Percentiles rank a stretch among this genome's conserved stretches.
Evolutionary conservation across 2,888 invertebrate species (phyloP).

Genomic region (Dasypolia templi): DNA sequence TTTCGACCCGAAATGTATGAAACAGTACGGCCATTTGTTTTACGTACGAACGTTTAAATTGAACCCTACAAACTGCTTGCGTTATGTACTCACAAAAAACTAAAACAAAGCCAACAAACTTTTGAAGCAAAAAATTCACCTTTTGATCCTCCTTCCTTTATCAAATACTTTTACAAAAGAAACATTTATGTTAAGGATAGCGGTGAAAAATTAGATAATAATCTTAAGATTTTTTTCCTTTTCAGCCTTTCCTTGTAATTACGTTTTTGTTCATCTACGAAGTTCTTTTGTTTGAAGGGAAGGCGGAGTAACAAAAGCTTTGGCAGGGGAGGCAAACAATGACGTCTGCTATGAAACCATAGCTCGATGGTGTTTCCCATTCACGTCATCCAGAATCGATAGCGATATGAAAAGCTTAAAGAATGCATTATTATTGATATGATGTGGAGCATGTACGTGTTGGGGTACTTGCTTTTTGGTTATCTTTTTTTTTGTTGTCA

Average conservation of each 20-base stretch:
- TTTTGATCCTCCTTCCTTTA: conserved; percentile 63
- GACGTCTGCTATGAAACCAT: conserved; percentile 84
- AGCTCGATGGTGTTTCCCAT: conserved; percentile 75
- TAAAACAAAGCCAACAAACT: conserved; percentile 39
- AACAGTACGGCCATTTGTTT: not conserved
- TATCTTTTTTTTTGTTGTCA: not conserved
- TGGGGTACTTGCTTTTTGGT: not conserved
- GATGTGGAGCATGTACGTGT: conserved; percentile 1
- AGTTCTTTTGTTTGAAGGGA: conserved; percentile 84
- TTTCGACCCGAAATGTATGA: conserved; percentile 7
- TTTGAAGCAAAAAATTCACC: conserved; percentile 43
- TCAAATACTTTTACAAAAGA: conserved; percentile 65
- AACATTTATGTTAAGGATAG: conserved; percentile 65
- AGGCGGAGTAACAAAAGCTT: conserved; percentile 84
- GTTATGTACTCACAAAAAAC: not conserved
- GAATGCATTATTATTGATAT: conserved; percentile 54
- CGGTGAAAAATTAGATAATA: conserved; percentile 77
- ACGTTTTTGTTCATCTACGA: conserved; percentile 84
- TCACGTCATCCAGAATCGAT: conserved; percentile 80
- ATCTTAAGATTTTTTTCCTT: conserved; percentile 77
- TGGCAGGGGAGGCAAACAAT: conserved; percentile 84
- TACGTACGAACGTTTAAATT: not conserved
- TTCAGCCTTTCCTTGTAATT: conserved; percentile 83
- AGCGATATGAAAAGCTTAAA: conserved; percentile 56
- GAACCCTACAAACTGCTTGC: not conserved